Evolutionary conservation across 2,797 vertebrate species (phyloP), one percentile per base, ranked within the genome.

Genomic region (Florisuga fusca): DNA sequence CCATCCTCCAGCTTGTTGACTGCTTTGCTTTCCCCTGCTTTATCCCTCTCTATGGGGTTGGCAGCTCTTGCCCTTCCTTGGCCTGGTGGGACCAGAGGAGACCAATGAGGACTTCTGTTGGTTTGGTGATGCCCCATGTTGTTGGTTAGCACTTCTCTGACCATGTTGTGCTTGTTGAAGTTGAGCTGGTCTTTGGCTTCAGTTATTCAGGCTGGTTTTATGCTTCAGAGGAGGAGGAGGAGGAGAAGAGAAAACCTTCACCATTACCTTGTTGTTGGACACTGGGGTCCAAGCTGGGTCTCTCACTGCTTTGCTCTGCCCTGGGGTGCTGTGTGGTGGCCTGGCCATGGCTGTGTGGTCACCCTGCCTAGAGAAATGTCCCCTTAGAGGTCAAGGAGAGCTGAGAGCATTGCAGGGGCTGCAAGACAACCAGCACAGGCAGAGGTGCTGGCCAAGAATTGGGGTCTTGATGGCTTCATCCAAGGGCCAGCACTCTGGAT

Each of bases 241-340:
- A 83, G 38, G 43, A 63, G 68, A 57, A 84, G 48, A 25, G n/a
- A 23, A 66, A 58, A 62, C 31, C 16, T 95, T 93, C 87, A 34
- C n/a, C 36, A 7, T 54, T 26, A 17, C 3, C 3, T 46, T 74
- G 62, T 55, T 15, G 5, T 55, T 41, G 51, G 36, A 61, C 2
- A 1, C 7, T 22, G 19, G 9, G 46, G 29, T 67, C 61, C 61
- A 61, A n/a, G 20, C 21, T 57, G 67, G 12, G 33, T 66, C 14
- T 87, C 25, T 66, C 0, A 0, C 45, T 71, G 55, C n/a, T 41
- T 7, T 86, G 51, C 12, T 66, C 17, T 90, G 29, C 27, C 33
- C 54, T 1, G 2, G 21, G 25, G 25, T 36, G 38, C 51, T 5
- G 0, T 9, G 4, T 5, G 0, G 34, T 48, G 53, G 23, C 10